A percentile compares a stretch with the other conserved stretches of the same genome.
These are phyloP conservation scores for Alfaro cultratus DNA, from an alignment of 2,797 vertebrate genomes.

Conservation along the genomic window DNA sequence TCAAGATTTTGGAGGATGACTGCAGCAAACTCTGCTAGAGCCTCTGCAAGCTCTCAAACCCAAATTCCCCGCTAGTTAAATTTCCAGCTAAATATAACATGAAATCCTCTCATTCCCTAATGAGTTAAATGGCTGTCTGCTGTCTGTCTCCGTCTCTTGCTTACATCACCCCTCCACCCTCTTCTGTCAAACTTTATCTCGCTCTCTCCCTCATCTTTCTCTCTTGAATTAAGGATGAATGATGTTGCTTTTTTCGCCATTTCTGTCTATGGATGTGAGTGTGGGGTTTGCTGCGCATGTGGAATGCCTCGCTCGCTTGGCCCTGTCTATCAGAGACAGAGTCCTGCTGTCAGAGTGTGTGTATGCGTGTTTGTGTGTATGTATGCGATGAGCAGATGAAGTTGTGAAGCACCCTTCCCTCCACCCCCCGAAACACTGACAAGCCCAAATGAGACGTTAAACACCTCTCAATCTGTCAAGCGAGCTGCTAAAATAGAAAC, in stretches of 20 bases:
- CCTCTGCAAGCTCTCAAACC: slow-evolving; percentile 56
- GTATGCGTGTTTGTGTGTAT: slow-evolving; percentile 45
- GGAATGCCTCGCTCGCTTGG: slow-evolving; percentile 68
- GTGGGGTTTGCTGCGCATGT: slow-evolving; percentile 56
- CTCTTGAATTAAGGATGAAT: slow-evolving; percentile 76
- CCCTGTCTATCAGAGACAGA: slow-evolving; percentile 74
- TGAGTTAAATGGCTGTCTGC: slow-evolving; percentile 72
- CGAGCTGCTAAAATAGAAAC: slow-evolving; percentile 76
- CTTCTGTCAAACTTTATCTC: slow-evolving; percentile 75
- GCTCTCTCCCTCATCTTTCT: slow-evolving; percentile 66
- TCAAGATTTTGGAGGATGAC: slow-evolving; percentile 37
- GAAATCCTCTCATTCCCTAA: slow-evolving; percentile 63
- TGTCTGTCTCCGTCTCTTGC: slow-evolving; percentile 61
- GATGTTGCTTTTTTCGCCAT: slow-evolving; percentile 69
- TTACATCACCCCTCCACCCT: slow-evolving; percentile 39
- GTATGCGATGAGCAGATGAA: slow-evolving; percentile 72
- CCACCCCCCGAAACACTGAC: slow-evolving; percentile 47
- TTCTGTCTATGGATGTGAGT: slow-evolving; percentile 50
- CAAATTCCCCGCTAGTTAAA: slow-evolving; percentile 54
- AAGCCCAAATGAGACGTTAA: slow-evolving; percentile 79
- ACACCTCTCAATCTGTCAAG: slow-evolving; percentile 81
- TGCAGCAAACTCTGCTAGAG: slow-evolving; percentile 32
- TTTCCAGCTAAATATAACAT: slow-evolving; percentile 66
- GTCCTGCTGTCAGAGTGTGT: slow-evolving; percentile 66
- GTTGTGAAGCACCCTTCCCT: slow-evolving; percentile 61